These are phyloP conservation scores for Meloe dianella DNA, from an alignment of 2,888 invertebrate species.

Conservation along the genomic window DNA sequence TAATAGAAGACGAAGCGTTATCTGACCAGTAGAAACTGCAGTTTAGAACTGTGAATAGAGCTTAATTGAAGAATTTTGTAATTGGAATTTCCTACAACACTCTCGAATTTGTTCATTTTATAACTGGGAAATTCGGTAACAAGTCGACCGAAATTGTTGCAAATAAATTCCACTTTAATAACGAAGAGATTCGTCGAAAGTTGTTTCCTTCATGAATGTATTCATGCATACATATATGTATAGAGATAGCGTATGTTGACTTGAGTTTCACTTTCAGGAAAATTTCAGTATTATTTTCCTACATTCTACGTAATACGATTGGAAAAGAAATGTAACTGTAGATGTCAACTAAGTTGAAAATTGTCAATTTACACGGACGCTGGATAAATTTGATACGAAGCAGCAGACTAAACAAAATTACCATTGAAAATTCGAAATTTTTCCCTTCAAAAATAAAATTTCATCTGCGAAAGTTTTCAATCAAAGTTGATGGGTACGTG, in stretches of 20 bases:
- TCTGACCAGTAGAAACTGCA: not conserved
- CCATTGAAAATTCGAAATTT: constrained; percentile 2
- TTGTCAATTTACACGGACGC: constrained; percentile 5
- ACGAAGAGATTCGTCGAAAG: not conserved
- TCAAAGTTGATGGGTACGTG: not conserved
- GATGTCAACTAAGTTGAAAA: constrained; percentile 6
- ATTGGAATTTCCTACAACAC: not conserved
- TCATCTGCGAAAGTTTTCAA: not conserved
- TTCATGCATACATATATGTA: not conserved
- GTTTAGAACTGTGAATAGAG: too few species aligned
- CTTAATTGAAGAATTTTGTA: not conserved
- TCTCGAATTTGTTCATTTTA: too few species aligned
- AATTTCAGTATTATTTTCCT: not conserved
- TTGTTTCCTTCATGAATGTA: not conserved
- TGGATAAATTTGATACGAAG: not conserved
- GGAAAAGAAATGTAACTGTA: constrained; percentile 1
- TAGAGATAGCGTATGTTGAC: not conserved
- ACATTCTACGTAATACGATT: not conserved
- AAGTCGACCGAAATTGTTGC: not conserved
- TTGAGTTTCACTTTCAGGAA: not conserved
- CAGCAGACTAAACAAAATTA: constrained; percentile 1
- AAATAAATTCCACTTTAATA: not conserved
- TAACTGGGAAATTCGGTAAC: not conserved
- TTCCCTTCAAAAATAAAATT: not conserved
- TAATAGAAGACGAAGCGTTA: too few species aligned